A percentile compares a stretch with the other conserved stretches of the same genome.
Conservation (phyloP, 2,888 invertebrate species). For the Anaspis maculata region DNA sequence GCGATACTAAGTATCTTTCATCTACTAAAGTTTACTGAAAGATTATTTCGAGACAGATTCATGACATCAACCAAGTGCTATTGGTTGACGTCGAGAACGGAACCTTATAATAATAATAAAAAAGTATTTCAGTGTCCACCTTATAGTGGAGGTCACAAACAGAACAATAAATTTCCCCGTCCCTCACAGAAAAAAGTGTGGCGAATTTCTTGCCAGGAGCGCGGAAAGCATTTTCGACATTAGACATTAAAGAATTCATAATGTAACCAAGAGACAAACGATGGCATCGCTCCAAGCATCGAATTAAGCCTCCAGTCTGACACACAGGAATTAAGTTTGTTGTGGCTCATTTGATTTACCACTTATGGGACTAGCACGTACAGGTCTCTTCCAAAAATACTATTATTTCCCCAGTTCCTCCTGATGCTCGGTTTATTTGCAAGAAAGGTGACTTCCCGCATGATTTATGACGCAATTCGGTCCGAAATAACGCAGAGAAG, state of each 20-base stretch:
- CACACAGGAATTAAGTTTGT: conserved; percentile 23
- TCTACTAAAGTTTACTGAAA: too few species aligned
- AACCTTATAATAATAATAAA: too few species aligned
- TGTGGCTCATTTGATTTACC: conserved; percentile 24
- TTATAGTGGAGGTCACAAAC: neutral
- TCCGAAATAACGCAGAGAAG: conserved; percentile 15
- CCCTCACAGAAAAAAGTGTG: too few species aligned
- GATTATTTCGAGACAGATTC: too few species aligned
- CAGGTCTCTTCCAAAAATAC: too few species aligned
- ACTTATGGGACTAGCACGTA: conserved; percentile 17
- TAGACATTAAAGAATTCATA: conserved; percentile 12
- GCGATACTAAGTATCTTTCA: too few species aligned
- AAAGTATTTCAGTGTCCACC: neutral
- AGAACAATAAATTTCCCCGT: neutral
- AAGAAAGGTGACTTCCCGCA: conserved; percentile 19
- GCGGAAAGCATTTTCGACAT: conserved; percentile 1
- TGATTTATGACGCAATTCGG: conserved; percentile 25
- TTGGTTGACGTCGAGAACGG: too few species aligned
- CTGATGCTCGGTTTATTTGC: conserved; percentile 20
- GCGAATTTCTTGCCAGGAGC: neutral
- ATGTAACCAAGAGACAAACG: conserved; percentile 7
- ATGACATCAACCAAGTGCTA: too few species aligned
- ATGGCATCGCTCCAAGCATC: conserved; percentile 12
- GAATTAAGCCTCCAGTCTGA: conserved; percentile 20
- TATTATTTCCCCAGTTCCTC: too few species aligned